Evolutionary conservation across 1,140 invertebrate species (phyloP).

Genomic region (Wasmannia auropunctata): DNA sequence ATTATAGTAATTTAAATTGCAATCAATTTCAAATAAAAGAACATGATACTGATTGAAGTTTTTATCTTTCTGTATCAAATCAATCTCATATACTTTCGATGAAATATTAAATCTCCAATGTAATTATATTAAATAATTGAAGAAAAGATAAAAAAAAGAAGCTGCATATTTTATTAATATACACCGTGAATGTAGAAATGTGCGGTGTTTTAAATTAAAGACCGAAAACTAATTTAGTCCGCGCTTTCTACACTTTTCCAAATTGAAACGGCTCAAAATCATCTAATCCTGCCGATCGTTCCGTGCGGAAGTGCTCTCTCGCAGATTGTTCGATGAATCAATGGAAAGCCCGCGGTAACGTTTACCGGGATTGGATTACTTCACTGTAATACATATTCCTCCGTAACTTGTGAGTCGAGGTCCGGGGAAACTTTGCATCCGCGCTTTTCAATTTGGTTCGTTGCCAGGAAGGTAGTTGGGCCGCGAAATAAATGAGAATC

Average conservation of each 20-base stretch:
- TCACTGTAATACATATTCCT: slow-evolving; percentile 72
- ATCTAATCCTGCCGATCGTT: slow-evolving; percentile 64
- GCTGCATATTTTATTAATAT: background rate
- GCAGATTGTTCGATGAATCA: slow-evolving; percentile 74
- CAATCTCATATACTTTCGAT: background rate
- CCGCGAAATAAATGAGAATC: slow-evolving; percentile 76
- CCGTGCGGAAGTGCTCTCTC: slow-evolving; percentile 56
- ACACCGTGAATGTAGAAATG: background rate
- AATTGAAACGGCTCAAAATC: slow-evolving; percentile 58
- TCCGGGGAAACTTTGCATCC: slow-evolving; percentile 66
- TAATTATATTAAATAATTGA: background rate
- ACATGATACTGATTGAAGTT: background rate
- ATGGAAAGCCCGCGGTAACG: slow-evolving; percentile 66
- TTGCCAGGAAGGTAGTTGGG: slow-evolving; percentile 76
- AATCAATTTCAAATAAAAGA: background rate
- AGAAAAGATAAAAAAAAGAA: background rate
- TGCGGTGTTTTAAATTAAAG: slow-evolving; percentile 21
- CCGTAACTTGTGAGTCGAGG: slow-evolving; percentile 46
- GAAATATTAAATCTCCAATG: background rate
- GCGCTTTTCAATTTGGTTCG: slow-evolving; percentile 83
- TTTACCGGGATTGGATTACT: slow-evolving; percentile 74
- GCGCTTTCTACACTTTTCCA: slow-evolving; percentile 28
- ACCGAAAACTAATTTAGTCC: slow-evolving; percentile 31
- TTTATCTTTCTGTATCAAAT: background rate
- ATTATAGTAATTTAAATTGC: background rate